These are phyloP conservation scores for Heterochromis multidens DNA, from an alignment of 2,113 vertebrate species.

Conservation along the genomic window DNA sequence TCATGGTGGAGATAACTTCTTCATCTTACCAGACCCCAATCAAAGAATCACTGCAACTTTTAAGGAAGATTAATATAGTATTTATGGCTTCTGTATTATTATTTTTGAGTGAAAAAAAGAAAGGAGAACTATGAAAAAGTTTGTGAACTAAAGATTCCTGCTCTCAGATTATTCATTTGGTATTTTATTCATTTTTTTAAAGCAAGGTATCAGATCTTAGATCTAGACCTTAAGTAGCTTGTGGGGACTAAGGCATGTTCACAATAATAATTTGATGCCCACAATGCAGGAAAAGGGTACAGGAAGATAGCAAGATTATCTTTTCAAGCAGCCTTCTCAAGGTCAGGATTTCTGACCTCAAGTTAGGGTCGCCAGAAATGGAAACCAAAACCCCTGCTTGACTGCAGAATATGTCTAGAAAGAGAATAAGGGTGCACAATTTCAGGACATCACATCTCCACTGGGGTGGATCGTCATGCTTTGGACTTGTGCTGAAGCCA, in stretches of 20 bases:
- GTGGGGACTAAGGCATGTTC: neutral
- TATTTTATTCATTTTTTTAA: neutral
- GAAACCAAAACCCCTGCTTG: no score
- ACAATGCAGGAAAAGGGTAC: no score
- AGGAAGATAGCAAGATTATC: no score
- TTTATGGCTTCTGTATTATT: neutral
- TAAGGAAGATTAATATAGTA: neutral
- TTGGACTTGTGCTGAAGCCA: no score
- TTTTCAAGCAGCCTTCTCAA: no score
- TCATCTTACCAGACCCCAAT: accelerated
- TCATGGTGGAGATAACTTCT: neutral
- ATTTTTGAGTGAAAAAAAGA: neutral
- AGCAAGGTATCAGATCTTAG: neutral
- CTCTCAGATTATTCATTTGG: neutral
- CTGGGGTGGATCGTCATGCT: no score
- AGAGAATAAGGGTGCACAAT: no score
- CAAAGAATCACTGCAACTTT: neutral
- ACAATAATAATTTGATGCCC: no score
- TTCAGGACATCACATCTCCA: no score
- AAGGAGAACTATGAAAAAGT: neutral
- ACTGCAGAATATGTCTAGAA: no score
- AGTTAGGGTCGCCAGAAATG: no score
- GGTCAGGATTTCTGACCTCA: no score
- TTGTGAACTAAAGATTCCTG: neutral
- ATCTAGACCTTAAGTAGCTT: neutral